Conservation (phyloP, 2,797 vertebrate genomes). For the Gadopsis bispinosus region DNA sequence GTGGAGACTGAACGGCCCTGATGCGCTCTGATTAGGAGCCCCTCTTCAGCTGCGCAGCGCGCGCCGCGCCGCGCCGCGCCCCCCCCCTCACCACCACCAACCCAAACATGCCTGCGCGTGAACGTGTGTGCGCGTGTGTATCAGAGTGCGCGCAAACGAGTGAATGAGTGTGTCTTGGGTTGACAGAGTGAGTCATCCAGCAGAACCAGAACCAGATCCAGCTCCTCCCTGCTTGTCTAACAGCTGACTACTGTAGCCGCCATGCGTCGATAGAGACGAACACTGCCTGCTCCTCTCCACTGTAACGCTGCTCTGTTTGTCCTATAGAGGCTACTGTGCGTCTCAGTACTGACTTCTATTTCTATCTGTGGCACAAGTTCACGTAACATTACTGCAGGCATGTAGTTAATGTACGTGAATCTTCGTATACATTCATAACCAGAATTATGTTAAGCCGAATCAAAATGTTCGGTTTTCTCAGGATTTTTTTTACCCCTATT, state of each 20-base stretch:
- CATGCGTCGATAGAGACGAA: conserved; percentile 68
- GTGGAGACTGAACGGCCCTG: conserved; percentile 79
- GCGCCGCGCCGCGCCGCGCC: conserved; percentile 27
- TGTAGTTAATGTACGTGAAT: not conserved
- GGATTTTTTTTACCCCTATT: no score
- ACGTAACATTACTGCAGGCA: not conserved
- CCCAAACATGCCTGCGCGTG: conserved; percentile 54
- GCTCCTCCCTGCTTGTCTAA: conserved; percentile 72
- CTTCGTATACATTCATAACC: not conserved
- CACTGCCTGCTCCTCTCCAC: conserved; percentile 31
- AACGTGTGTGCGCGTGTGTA: not conserved
- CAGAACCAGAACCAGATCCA: conserved; percentile 66
- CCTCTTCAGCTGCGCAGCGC: conserved; percentile 52
- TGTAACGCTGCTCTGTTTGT: conserved; percentile 10
- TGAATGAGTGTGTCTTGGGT: conserved; percentile 57
- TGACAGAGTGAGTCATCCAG: conserved; percentile 83
- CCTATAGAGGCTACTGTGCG: not conserved
- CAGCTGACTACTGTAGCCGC: conserved; percentile 78
- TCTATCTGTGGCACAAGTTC: not conserved
- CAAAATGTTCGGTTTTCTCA: not conserved
- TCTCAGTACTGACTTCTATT: conserved; percentile 6
- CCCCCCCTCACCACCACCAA: not conserved
- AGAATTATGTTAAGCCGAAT: not conserved
- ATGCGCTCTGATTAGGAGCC: conserved; percentile 72
- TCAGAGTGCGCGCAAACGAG: conserved; percentile 45